phyloP scores from a whole-genome alignment of 2,888 invertebrate species.

The Caenorhabditis afra region DNA sequence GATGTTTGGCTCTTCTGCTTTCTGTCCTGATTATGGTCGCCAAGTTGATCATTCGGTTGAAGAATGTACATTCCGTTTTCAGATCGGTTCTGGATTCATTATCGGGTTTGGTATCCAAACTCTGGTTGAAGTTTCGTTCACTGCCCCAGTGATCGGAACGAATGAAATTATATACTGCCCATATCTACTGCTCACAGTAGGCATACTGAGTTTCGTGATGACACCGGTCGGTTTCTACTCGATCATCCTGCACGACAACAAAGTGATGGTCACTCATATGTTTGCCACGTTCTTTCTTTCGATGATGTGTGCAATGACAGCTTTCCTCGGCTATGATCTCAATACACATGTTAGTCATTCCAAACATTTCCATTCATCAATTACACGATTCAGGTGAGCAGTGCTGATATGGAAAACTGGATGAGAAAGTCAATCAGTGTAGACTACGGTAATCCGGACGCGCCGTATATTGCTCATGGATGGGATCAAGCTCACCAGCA shows the following conservation, averaged over 20 bases:
- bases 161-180: slow-evolving; percentile 41
- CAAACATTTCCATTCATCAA: not conserved
- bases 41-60: too few relatives aligned
- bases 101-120: slow-evolving; percentile 58
- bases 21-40: slow-evolving; percentile 54
- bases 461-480: slow-evolving; percentile 19
- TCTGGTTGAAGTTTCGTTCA: slow-evolving; percentile 50
- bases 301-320: slow-evolving; percentile 26
- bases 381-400: slow-evolving; percentile 5
- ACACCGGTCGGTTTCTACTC: slow-evolving; percentile 62
- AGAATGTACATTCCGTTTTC: too few relatives aligned
- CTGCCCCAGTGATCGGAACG: slow-evolving; percentile 50
- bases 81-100: slow-evolving; percentile 54
- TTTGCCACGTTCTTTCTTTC: slow-evolving; percentile 39
- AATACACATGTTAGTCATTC: slow-evolving; percentile 38
- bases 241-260: slow-evolving; percentile 49
- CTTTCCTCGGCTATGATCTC: slow-evolving; percentile 42
- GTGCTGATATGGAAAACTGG: slow-evolving; percentile 27
- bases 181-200: slow-evolving; percentile 32
- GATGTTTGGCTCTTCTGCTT: slow-evolving; percentile 53
- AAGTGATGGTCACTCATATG: slow-evolving; percentile 50
- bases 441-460: slow-evolving; percentile 44
- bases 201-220: slow-evolving; percentile 54
- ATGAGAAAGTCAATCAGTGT: slow-evolving; percentile 37
- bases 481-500: slow-evolving; percentile 59